Conservation (phyloP, 2,797 vertebrate genomes). For the Chaetodon trifasciatus region DNA sequence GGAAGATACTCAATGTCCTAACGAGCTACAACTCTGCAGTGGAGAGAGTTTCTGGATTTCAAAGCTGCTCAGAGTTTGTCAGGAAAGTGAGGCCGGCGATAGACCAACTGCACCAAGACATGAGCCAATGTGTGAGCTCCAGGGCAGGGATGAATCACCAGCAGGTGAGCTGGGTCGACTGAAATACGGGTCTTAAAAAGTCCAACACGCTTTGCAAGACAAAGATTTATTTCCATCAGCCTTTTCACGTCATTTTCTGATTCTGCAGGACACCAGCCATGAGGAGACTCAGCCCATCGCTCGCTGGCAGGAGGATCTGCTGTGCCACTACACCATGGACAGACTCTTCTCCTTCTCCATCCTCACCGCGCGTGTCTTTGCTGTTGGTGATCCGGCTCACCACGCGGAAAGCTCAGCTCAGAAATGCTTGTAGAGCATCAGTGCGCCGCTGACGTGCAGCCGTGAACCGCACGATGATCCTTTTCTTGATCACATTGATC, state of each 20-base stretch:
- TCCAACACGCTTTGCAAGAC: background rate
- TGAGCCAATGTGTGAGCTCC: constrained; percentile 44
- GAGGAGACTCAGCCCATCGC: fast-evolving
- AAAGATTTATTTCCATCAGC: background rate
- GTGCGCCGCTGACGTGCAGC: constrained; percentile 5
- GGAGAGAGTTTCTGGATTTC: constrained; percentile 39
- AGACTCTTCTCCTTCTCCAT: constrained; percentile 87
- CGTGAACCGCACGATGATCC: background rate
- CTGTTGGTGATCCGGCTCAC: constrained; percentile 67
- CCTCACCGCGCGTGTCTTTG: constrained; percentile 83
- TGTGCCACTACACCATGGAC: constrained; percentile 78
- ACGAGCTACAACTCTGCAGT: constrained; percentile 68
- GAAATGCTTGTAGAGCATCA: constrained; percentile 47
- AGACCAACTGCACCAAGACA: constrained; percentile 49
- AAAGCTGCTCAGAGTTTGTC: constrained; percentile 48
- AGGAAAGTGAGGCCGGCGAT: constrained; percentile 39
- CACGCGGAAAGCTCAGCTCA: constrained; percentile 31
- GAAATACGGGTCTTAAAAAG: background rate
- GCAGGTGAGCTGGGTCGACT: constrained; percentile 26
- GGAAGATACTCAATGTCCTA: constrained; percentile 75
- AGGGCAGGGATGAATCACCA: background rate
- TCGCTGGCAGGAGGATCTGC: background rate
- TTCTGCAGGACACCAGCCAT: constrained; percentile 4
- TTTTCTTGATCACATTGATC: constrained; percentile 79
- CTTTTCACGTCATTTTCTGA: background rate